phyloP scores from a whole-genome alignment of 2,888 invertebrate species.

The Lathronympha strigana region DNA sequence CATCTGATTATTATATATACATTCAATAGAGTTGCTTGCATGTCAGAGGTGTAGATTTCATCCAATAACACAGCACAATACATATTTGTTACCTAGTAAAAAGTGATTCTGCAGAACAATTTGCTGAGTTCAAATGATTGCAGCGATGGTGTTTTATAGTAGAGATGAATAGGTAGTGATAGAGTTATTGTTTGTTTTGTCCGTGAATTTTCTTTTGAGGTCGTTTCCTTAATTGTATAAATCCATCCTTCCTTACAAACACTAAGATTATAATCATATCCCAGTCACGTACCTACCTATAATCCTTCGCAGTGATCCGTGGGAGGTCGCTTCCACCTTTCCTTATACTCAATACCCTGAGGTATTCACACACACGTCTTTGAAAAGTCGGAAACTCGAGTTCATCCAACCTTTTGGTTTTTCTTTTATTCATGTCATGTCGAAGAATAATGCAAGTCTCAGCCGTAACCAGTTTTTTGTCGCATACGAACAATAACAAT shows the following conservation, averaged over 20 bases:
- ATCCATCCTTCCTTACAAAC: slow-evolving; percentile 20
- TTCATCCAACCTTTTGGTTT: slow-evolving; percentile 10
- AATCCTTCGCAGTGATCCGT: slow-evolving; percentile 44
- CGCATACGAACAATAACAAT: slow-evolving; percentile 50
- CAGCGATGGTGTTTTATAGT: neutral
- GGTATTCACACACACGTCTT: slow-evolving; percentile 17
- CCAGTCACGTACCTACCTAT: slow-evolving; percentile 52
- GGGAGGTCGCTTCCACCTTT: slow-evolving; percentile 51
- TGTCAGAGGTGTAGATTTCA: slow-evolving; percentile 17
- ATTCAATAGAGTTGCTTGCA: slow-evolving; percentile 3
- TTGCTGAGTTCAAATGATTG: neutral
- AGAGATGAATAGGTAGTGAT: too few species aligned
- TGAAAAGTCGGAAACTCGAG: slow-evolving; percentile 17
- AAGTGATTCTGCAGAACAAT: neutral
- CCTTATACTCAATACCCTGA: slow-evolving; percentile 43
- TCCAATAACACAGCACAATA: neutral
- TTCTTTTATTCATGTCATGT: slow-evolving; percentile 15
- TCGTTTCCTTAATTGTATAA: slow-evolving; percentile 28
- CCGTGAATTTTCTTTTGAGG: slow-evolving; percentile 14
- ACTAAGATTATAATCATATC: slow-evolving; percentile 42
- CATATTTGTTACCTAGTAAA: neutral
- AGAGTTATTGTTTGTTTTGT: neutral
- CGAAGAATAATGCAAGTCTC: slow-evolving; percentile 13
- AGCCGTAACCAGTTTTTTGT: slow-evolving; percentile 54
- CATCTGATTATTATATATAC: slow-evolving; percentile 22